These are phyloP conservation scores for Diachasma alloeum DNA, from an alignment of 1,140 invertebrate species.

Conservation along the genomic window DNA sequence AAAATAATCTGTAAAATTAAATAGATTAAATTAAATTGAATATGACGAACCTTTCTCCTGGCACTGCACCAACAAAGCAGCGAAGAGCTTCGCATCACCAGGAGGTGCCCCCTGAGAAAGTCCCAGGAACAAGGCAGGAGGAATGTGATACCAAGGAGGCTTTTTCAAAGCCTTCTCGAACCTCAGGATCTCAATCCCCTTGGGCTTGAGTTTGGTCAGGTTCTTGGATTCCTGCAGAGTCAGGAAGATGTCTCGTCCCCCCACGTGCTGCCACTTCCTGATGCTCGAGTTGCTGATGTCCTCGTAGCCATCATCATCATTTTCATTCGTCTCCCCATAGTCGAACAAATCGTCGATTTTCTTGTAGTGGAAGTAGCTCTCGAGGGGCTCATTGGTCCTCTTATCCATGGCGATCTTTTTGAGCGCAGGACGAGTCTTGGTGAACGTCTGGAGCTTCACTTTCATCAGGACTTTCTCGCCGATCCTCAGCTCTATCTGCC, in stretches of 20 bases:
- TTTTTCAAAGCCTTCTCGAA: constrained; percentile 36
- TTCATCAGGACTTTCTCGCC: constrained; percentile 31
- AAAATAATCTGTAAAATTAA: too few species aligned
- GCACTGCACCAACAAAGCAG: constrained; percentile 40
- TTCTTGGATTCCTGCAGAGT: constrained; percentile 19
- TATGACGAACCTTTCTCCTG: constrained; percentile 10
- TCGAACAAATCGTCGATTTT: constrained; percentile 1
- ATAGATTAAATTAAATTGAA: too few species aligned
- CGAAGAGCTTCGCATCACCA: constrained; percentile 42
- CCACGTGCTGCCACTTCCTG: constrained; percentile 23
- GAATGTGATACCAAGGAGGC: constrained; percentile 32
- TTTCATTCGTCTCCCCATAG: not conserved
- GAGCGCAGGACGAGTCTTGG: not conserved
- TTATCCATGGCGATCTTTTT: constrained; percentile 25
- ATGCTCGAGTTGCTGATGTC: not conserved
- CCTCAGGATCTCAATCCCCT: constrained; percentile 41
- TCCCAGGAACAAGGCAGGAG: constrained; percentile 34
- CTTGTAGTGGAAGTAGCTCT: not conserved
- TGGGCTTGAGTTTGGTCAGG: not conserved
- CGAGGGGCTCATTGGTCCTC: constrained; percentile 38
- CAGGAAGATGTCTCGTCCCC: constrained; percentile 33
- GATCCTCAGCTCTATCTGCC: constrained; percentile 33
- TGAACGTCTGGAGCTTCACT: constrained; percentile 33
- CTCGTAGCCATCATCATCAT: constrained; percentile 10
- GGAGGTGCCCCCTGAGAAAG: constrained; percentile 19